Conservation (phyloP, 2,888 invertebrate species). For the Scaptomyza cyrtandrae region DNA sequence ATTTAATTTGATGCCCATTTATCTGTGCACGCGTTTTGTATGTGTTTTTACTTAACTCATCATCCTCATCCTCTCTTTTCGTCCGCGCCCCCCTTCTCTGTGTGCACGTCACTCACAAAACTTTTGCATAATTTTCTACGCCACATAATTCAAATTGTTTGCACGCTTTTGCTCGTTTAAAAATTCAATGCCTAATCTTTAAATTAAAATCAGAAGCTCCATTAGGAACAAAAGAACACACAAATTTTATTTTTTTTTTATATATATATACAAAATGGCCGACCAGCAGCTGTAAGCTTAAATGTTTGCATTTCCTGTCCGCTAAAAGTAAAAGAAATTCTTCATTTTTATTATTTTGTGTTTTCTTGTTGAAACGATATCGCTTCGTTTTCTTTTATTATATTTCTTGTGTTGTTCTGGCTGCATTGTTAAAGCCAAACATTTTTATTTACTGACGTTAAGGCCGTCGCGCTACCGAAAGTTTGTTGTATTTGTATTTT, state of each 20-base stretch:
- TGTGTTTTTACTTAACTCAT: neutral
- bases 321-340: constrained; percentile 7
- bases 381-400: neutral
- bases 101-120: constrained; percentile 26
- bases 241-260: too few species aligned
- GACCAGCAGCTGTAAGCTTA: constrained; percentile 31
- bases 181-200: constrained; percentile 79
- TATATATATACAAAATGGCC: constrained; percentile 1
- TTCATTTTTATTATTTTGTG: constrained; percentile 5
- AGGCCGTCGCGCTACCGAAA: constrained; percentile 15
- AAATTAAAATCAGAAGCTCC: constrained; percentile 76
- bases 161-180: constrained; percentile 53
- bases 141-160: constrained; percentile 74
- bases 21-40: constrained; percentile 45
- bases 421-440: constrained; percentile 55
- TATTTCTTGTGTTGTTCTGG: constrained; percentile 8
- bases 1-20: constrained; percentile 64
- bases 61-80: too few species aligned
- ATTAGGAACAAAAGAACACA: constrained; percentile 55
- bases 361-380: constrained; percentile 9
- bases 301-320: constrained; percentile 49
- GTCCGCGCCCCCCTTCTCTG: neutral
- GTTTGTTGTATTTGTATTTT: constrained; percentile 30
- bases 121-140: constrained; percentile 61
- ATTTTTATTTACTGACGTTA: constrained; percentile 66